These are phyloP conservation scores for Camponotus floridanus DNA, from an alignment of 1,140 invertebrate genomes.

Conservation along the genomic window DNA sequence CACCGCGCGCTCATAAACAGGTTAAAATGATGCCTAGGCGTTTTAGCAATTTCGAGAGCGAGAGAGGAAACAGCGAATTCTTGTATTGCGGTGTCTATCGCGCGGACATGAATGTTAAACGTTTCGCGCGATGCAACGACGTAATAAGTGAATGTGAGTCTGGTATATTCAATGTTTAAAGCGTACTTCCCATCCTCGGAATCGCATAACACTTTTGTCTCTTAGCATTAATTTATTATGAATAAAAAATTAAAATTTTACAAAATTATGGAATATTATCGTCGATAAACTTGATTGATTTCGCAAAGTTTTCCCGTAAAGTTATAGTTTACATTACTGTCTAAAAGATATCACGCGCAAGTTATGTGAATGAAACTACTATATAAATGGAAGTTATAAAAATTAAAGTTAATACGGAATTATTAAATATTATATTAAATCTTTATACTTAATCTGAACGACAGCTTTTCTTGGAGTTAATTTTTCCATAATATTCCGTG, in stretches of 20 bases:
- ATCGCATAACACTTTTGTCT: not conserved
- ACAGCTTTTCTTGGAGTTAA: slow-evolving; percentile 12
- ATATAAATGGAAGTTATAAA: not conserved
- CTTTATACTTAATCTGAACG: slow-evolving; percentile 10
- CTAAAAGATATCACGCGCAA: not conserved
- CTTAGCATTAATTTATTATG: not conserved
- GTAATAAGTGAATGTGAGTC: slow-evolving; percentile 3
- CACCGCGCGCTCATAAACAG: slow-evolving; percentile 67
- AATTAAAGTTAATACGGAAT: not conserved
- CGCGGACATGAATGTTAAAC: not conserved
- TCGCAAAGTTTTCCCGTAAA: not conserved
- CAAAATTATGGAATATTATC: not conserved
- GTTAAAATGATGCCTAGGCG: slow-evolving; percentile 45
- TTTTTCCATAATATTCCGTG: slow-evolving; percentile 5
- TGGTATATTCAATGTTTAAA: not conserved
- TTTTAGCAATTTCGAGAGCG: slow-evolving; percentile 51
- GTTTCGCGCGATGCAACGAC: slow-evolving; percentile 27
- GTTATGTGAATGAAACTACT: not conserved
- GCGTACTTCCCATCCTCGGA: not conserved
- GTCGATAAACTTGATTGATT: not conserved
- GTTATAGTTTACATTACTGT: not conserved
- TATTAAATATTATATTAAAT: not conserved
- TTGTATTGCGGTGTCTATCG: not conserved
- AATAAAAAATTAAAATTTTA: not conserved
- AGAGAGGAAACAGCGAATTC: slow-evolving; percentile 46